Percentiles rank a stretch among this genome's conserved stretches.
Evolutionary conservation across 2,113 vertebrate genomes (phyloP).

Genomic region (Odontophorus gujanensis): DNA sequence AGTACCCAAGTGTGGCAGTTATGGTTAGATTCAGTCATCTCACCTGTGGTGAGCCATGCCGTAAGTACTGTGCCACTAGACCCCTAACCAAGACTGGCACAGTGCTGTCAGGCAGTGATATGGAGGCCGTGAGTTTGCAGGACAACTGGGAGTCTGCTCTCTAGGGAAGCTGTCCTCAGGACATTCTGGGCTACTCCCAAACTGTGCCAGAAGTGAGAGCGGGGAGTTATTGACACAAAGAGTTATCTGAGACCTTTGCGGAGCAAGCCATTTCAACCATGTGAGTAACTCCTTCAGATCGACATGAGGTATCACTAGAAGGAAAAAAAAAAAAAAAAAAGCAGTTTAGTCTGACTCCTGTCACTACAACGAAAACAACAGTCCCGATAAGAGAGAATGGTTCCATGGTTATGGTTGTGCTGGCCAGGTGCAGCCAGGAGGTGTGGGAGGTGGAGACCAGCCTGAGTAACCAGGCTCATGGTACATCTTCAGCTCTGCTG

Average conservation of each 20-base stretch:
- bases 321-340: neutral
- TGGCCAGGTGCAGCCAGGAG: neutral
- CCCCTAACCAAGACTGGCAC: neutral
- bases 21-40: neutral
- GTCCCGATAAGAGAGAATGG: neutral
- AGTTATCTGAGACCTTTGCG: neutral
- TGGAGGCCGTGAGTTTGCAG: neutral
- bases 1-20: rapidly evolving
- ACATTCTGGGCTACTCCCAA: neutral
- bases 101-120: neutral
- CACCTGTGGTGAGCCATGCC: neutral
- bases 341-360: neutral
- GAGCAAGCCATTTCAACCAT: neutral
- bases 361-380: neutral
- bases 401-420: neutral
- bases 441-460: neutral
- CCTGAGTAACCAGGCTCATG: neutral
- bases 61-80: neutral
- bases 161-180: neutral
- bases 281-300: neutral
- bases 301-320: neutral
- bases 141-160: neutral
- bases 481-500: neutral
- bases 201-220: rapidly evolving
- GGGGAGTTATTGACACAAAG: neutral